Base-by-base conservation (phyloP, 2,797 vertebrate species). In the Acrocephalus scirpaceus region DNA sequence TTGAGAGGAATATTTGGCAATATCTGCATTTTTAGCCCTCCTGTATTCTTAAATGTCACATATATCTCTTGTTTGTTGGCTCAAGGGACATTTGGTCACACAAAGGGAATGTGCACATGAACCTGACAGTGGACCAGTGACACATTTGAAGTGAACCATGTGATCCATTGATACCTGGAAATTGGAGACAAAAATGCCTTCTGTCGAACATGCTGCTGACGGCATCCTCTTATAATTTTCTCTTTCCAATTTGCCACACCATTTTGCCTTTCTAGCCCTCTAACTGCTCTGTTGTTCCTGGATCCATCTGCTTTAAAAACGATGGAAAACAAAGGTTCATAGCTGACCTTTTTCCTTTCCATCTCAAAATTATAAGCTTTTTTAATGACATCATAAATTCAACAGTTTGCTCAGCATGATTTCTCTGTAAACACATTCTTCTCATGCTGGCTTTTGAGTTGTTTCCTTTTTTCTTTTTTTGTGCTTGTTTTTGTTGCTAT, bases 261-360 rank as follows among this genome's bases (percentile, higher is more conserved):
- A 42, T 90, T 95, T 88, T 90, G 30, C 30, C 29, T 80, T 86
- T 22, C 18, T 57, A 53, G 57, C 45, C 32, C 11, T 50, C 25
- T 76, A 1, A 77, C 17, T 75, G 22, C 16, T 88, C 13, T 65
- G 25, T 80, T 83, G 11, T 81, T 94, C 47, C 36, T 70, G 42
- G 27, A 8, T 87, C 67, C 50, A 17, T 83, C 40, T 75, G 62
- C 50, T 86, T 88, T 81, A 44, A 75, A 88, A 51, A 13, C 0
- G 0, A 74, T 78, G 67, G 80, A 72, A 87, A 92, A 62, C 34
- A 94, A 90, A 84, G n/a, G n/a, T 69, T 92, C 3, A 0, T 51
- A 74, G 40, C 19, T 88, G 77, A 82, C 61, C 56, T 83, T 92
- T 92, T 61, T 60, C 23, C 22, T 92, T 94, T 92, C 48, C 82